Evolutionary conservation across 2,888 invertebrate species (phyloP), one percentile per base, ranked within the genome.

Genomic region (Drosophila quasianomalipes): DNA sequence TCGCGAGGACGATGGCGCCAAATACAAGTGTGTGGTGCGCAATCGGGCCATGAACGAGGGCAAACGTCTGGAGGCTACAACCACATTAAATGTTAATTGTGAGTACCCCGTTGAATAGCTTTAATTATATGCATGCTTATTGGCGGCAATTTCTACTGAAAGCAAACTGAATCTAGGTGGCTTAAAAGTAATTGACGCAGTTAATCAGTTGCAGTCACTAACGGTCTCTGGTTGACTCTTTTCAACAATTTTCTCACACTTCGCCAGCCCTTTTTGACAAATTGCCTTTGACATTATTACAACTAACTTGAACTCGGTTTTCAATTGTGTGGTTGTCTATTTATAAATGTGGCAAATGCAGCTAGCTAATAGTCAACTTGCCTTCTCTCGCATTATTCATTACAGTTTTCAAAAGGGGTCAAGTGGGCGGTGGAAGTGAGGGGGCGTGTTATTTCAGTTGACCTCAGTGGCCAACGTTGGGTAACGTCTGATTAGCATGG

Each of bases 41-140:
- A 98, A 98, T 94, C 95, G 98, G 55, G 98, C 98, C 79, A 96
- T 98, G 95, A 95, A 96, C 1, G 96, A 96, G 70, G 96, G 96
- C 51, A 95, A 96, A 70, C 97, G 97, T 83, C 94, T 98, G 77
- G 97, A 97, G 87, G 95, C 97, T 22, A 95, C 95, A 19, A 96
- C 98, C 75, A 96, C 96, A 31, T 95, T 98, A 69, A 97, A 96
- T 93, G 98, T 98, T 77, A 97, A 98, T 94, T 98, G 97, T 97
- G 94, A 97, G 97, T 96, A 80, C 6, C n/a, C 4, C 9, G 14
- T 26, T 60, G 19, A 44, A 22, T 28, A n/a, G 31, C 26, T 35
- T 10, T 19, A n/a, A 28, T 22, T 26, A n/a, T 35, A 28, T 6
- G 26, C 26, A 9, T 16, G 16, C 19, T 14, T 30, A 10, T 14